A percentile compares a stretch with the other conserved stretches of the same genome.
Conservation (phyloP, 2,797 vertebrate genomes). For the Trichosurus vulpecula region DNA sequence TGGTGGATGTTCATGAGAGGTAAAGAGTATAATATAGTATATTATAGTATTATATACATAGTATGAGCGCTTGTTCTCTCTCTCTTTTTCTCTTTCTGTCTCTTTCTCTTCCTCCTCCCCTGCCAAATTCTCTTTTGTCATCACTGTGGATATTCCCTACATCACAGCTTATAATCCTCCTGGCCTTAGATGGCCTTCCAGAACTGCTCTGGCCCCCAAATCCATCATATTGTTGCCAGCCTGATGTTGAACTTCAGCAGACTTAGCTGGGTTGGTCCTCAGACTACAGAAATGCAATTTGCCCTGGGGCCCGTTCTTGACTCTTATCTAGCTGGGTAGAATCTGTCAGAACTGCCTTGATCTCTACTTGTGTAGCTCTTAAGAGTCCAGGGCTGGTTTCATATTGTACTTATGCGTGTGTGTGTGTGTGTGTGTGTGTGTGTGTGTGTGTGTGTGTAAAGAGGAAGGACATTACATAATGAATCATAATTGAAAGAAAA, state of each 20-base stretch:
- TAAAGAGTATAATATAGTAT: no score
- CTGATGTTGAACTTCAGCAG: background rate
- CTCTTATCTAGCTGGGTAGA: background rate
- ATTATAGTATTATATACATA: no score
- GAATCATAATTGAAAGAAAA: background rate
- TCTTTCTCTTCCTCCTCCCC: no score
- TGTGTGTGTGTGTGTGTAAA: background rate
- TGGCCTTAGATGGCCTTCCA: background rate
- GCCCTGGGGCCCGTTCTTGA: background rate
- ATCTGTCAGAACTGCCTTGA: background rate
- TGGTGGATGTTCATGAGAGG: background rate
- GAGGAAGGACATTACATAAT: constrained; percentile 19
- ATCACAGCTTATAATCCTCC: background rate
- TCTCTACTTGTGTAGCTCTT: background rate
- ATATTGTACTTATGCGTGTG: background rate
- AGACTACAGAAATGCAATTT: background rate
- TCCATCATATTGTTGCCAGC: background rate
- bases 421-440: background rate
- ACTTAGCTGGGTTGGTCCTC: background rate
- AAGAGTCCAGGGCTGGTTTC: background rate
- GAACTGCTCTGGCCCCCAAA: background rate
- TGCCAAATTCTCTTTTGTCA: background rate
- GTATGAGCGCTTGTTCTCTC: no score
- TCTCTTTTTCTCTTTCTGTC: no score
- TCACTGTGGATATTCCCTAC: background rate